Evolutionary conservation across 2,797 vertebrate species (phyloP).

Genomic region (Bovichtus diacanthus): DNA sequence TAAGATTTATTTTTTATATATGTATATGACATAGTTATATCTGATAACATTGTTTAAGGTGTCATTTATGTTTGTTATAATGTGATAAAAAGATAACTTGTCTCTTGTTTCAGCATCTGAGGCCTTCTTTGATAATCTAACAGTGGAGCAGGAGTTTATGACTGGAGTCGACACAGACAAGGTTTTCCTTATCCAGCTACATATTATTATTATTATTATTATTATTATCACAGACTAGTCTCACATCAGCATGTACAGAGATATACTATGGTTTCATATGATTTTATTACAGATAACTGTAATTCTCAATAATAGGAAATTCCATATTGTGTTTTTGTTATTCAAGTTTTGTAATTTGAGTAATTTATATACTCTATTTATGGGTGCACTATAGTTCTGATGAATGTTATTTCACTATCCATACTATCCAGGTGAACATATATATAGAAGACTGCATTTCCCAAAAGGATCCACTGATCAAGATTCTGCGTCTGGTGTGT

Average conservation of each 20-base stretch:
- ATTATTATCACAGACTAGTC: not conserved
- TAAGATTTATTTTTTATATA: too few species aligned
- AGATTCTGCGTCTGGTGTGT: slow-evolving; percentile 93
- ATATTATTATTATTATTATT: not conserved
- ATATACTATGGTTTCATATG: not conserved
- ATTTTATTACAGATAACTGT: not conserved
- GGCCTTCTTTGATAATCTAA: slow-evolving; percentile 97
- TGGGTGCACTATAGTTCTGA: not conserved
- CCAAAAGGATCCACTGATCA: slow-evolving; percentile 94
- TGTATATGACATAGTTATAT: too few species aligned
- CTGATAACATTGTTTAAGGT: not conserved
- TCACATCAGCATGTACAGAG: not conserved
- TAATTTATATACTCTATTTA: not conserved
- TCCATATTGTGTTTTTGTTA: not conserved
- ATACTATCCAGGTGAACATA: slow-evolving; percentile 89
- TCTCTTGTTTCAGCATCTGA: slow-evolving; percentile 91
- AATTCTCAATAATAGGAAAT: not conserved
- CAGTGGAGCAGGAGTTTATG: slow-evolving; percentile 99
- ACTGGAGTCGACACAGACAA: slow-evolving; percentile 98
- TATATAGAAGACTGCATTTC: slow-evolving; percentile 97
- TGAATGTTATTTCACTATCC: not conserved
- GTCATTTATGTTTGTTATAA: not conserved
- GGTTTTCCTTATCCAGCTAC: slow-evolving; percentile 74
- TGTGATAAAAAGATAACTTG: not conserved
- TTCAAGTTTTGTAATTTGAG: not conserved